phyloP scores from a whole-genome alignment of 2,797 vertebrate species.

The Xiphophorus birchmanni region DNA sequence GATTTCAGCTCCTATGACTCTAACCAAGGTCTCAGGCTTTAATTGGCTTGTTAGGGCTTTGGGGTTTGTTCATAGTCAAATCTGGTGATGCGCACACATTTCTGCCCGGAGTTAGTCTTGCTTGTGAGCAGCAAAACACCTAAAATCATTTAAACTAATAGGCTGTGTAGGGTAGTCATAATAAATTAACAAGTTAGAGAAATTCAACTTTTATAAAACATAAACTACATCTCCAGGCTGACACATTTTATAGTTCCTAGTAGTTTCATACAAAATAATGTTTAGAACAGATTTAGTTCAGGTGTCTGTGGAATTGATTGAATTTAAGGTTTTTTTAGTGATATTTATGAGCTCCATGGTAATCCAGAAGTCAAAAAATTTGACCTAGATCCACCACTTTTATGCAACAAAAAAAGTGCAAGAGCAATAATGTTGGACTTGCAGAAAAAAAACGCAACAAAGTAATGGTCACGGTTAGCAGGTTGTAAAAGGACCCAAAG shows the following conservation, averaged over 20 bases:
- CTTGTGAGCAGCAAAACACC: neutral
- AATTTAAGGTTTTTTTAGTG: neutral
- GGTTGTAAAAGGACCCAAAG: no score
- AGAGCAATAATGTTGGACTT: neutral
- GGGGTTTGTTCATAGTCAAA: neutral
- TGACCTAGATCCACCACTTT: neutral
- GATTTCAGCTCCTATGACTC: neutral
- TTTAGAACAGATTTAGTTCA: neutral
- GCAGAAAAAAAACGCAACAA: neutral
- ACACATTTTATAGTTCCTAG: neutral
- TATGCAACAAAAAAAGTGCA: neutral
- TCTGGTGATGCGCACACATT: neutral
- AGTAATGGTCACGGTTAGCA: no score
- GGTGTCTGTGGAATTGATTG: neutral
- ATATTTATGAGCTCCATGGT: neutral
- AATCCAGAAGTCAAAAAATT: slow-evolving; percentile 4
- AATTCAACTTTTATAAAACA: neutral
- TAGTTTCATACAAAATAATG: neutral
- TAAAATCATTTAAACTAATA: neutral
- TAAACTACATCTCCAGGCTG: neutral
- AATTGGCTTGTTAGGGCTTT: neutral
- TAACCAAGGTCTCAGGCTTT: neutral
- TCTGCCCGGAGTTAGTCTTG: neutral
- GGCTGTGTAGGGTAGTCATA: neutral
- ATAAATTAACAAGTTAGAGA: neutral